Evolutionary conservation across 2,797 vertebrate species (phyloP).

Genomic region (Poliocrania exsul): DNA sequence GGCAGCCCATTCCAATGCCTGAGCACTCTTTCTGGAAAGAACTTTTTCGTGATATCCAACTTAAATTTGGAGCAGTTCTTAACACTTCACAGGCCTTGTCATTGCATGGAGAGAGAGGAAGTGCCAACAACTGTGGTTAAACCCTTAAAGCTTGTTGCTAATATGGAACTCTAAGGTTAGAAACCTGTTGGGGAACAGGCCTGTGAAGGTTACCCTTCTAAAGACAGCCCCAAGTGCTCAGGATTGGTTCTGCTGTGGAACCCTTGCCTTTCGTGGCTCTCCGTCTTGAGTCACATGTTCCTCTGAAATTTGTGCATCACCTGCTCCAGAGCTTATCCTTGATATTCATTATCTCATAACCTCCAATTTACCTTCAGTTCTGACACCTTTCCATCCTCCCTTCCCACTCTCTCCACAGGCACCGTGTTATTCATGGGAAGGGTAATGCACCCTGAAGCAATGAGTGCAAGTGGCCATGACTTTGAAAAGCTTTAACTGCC

Average conservation of each 20-base stretch:
- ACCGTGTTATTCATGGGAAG: constrained; percentile 94
- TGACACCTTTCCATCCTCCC: background rate
- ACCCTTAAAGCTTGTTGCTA: background rate
- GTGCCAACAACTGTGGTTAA: background rate
- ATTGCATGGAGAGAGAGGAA: background rate
- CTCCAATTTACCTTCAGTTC: background rate
- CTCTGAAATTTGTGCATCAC: background rate
- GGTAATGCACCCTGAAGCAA: constrained; percentile 94
- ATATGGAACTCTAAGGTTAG: background rate
- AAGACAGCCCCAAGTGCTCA: background rate
- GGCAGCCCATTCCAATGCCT: too few relatives aligned
- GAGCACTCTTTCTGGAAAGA: too few relatives aligned
- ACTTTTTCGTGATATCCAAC: too few relatives aligned
- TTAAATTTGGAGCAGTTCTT: background rate
- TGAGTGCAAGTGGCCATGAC: constrained; percentile 87
- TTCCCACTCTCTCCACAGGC: constrained; percentile 71
- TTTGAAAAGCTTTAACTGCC: constrained; percentile 89
- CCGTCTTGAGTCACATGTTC: accelerated
- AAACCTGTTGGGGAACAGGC: background rate
- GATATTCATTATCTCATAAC: background rate
- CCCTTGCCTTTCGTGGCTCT: background rate
- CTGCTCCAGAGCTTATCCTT: background rate
- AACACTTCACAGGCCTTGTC: background rate
- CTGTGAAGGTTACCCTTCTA: background rate
- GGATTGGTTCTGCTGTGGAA: background rate